phyloP scores from a whole-genome alignment of 1,140 invertebrate genomes.

The Fopius arisanus region DNA sequence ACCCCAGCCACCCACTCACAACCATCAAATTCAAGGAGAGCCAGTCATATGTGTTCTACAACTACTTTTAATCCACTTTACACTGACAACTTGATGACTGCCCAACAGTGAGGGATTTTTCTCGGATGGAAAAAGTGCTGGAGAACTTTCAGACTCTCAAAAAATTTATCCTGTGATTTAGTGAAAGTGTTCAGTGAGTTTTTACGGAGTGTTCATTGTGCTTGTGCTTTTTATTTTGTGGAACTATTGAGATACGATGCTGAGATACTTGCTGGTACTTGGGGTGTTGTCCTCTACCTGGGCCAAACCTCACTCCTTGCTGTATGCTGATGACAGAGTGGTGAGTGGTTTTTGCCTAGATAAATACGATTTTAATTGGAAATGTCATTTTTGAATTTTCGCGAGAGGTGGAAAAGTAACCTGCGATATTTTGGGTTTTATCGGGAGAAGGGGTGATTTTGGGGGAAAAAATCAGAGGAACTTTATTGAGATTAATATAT shows the following conservation, averaged over 20 bases:
- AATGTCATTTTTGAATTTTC: not conserved
- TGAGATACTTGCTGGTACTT: constrained; percentile 27
- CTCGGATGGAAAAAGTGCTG: not conserved
- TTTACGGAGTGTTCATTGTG: not conserved
- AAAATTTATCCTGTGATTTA: not conserved
- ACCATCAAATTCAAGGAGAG: not conserved
- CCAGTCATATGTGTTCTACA: not conserved
- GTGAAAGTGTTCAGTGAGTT: not conserved
- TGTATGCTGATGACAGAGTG: constrained; percentile 53
- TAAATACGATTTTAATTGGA: no score
- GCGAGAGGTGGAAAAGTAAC: not conserved
- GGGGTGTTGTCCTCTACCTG: not conserved
- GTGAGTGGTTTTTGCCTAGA: constrained; percentile 46
- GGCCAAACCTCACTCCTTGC: constrained; percentile 36
- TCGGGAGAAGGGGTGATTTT: no score
- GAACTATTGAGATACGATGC: constrained; percentile 11
- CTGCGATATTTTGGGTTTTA: not conserved
- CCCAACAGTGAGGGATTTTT: not conserved
- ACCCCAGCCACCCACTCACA: not conserved
- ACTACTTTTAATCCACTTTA: not conserved
- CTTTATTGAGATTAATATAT: no score
- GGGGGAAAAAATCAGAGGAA: no score
- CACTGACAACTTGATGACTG: not conserved
- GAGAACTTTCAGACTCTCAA: not conserved
- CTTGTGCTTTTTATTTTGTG: not conserved